Evolutionary conservation across 2,113 vertebrate genomes (phyloP).

Genomic region (Coreoperca whiteheadi): DNA sequence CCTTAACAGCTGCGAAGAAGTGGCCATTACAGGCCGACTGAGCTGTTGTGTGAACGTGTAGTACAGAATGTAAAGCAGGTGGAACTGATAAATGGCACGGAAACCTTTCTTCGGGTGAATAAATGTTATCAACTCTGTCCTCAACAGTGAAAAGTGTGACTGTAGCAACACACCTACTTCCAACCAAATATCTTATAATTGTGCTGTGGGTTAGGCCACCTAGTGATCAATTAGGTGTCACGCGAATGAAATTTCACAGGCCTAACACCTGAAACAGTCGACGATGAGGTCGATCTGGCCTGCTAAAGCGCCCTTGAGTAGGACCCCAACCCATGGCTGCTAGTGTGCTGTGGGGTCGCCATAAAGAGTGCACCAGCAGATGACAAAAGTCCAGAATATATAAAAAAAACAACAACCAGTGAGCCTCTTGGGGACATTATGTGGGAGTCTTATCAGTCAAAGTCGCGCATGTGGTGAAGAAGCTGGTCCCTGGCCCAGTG

Average conservation of each 20-base stretch:
- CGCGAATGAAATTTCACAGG: conserved; percentile 21
- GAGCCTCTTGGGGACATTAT: conserved; percentile 30
- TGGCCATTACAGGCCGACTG: conserved; percentile 13
- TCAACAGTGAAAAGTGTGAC: conserved; percentile 26
- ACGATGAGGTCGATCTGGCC: background rate
- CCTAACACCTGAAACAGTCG: background rate
- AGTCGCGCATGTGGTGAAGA: conserved; percentile 57
- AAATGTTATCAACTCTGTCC: conserved; percentile 41
- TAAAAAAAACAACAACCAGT: background rate
- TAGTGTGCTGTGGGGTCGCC: background rate
- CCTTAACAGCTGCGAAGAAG: conserved; percentile 20
- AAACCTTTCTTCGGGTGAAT: conserved; percentile 24
- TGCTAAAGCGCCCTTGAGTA: background rate
- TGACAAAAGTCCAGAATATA: conserved; percentile 16
- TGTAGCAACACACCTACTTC: background rate
- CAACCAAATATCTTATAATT: conserved; percentile 21
- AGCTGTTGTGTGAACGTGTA: conserved; percentile 34
- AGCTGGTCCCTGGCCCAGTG: conserved; percentile 79
- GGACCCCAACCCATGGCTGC: no score
- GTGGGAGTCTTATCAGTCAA: conserved; percentile 61
- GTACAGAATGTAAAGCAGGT: conserved; percentile 25
- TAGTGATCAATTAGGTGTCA: conserved; percentile 16
- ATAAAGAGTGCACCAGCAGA: background rate
- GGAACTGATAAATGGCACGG: conserved; percentile 14
- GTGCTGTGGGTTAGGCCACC: background rate